Conservation (phyloP, 2,113 vertebrate genomes). For the Notarius lentiginosus region DNA sequence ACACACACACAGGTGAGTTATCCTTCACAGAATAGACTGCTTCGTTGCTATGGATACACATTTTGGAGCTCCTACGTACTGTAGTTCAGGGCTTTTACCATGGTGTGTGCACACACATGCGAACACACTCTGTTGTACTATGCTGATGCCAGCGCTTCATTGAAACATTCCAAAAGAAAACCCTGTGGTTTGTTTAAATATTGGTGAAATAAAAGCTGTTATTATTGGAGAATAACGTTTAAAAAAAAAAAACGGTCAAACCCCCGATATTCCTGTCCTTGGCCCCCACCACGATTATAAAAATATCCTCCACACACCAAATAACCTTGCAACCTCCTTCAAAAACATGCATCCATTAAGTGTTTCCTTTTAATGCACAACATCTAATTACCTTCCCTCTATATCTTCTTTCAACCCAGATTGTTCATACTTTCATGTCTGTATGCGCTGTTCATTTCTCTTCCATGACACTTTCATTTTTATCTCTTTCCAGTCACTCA, state of each 20-base stretch:
- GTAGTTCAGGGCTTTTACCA: slow-evolving; percentile 17
- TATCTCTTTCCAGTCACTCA: neutral
- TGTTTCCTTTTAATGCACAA: neutral
- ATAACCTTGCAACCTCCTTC: slow-evolving; percentile 5
- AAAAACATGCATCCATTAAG: neutral
- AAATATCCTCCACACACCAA: neutral
- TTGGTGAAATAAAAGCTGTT: neutral
- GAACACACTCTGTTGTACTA: neutral
- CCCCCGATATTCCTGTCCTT: neutral
- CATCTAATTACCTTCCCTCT: neutral
- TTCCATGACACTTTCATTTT: neutral
- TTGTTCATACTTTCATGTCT: neutral
- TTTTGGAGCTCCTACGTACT: slow-evolving; percentile 19
- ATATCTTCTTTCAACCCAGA: neutral
- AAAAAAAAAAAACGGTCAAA: neutral
- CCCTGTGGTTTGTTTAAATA: neutral
- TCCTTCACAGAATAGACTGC: neutral
- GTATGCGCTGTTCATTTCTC: neutral
- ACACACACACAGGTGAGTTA: slow-evolving; percentile 31
- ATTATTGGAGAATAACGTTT: too few species aligned
- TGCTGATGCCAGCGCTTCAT: neutral
- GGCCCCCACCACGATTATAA: neutral
- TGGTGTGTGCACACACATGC: neutral
- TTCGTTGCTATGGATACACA: slow-evolving; percentile 46
- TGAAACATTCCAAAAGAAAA: neutral